phyloP scores from a whole-genome alignment of 2,113 vertebrate species.

The Micromys minutus region DNA sequence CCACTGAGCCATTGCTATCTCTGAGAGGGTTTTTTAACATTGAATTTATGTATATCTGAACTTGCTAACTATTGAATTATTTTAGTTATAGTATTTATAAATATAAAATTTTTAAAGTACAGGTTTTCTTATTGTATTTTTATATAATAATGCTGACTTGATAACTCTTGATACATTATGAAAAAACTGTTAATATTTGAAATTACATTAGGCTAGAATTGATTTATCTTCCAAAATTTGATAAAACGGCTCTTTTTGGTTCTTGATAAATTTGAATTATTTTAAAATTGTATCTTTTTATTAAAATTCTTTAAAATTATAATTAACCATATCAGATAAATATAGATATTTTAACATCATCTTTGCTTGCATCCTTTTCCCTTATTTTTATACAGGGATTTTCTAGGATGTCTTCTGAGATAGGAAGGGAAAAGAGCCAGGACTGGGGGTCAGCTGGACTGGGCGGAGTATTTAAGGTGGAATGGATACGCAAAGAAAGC shows the following conservation, averaged over 20 bases:
- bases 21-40: slow-evolving; percentile 6
- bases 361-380: not conserved
- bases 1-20: not conserved
- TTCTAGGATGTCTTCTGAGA: slow-evolving; percentile 92
- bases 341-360: slow-evolving; percentile 39
- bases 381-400: slow-evolving; percentile 89
- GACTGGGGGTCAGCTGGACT: slow-evolving; percentile 92
- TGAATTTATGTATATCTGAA: slow-evolving; percentile 13
- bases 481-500: slow-evolving; percentile 94
- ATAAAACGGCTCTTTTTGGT: not conserved
- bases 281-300: slow-evolving; percentile 40
- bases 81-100: slow-evolving; percentile 49
- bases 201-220: slow-evolving; percentile 37
- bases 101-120: slow-evolving; percentile 58
- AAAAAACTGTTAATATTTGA: slow-evolving; percentile 49
- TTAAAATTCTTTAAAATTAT: slow-evolving; percentile 1
- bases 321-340: not conserved
- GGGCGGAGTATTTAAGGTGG: slow-evolving; percentile 93
- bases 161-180: slow-evolving; percentile 35
- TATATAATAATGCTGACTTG: slow-evolving; percentile 36
- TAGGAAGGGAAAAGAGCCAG: slow-evolving; percentile 90
- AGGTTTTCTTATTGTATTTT: slow-evolving; percentile 25
- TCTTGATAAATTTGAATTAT: slow-evolving; percentile 32
- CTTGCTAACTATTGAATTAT: slow-evolving; percentile 63
- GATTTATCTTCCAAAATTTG: slow-evolving; percentile 39